Percentiles rank a stretch among this genome's conserved stretches.
Conservation (phyloP, 2,113 vertebrate species). For the Nesospiza acunhae region DNA sequence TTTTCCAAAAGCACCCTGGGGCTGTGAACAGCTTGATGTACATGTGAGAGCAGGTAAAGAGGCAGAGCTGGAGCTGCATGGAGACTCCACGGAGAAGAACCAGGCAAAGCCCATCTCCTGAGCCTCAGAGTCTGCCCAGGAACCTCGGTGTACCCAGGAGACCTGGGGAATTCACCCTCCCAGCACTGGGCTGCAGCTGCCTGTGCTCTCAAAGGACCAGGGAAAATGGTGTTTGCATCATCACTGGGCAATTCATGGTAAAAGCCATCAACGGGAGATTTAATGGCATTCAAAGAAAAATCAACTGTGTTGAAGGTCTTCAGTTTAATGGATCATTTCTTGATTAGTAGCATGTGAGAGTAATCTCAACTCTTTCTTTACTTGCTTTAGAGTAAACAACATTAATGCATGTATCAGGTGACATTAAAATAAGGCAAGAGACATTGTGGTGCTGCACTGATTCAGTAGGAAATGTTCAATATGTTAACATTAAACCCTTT, state of each 20-base stretch:
- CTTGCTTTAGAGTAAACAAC: not conserved
- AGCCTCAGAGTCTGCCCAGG: not conserved
- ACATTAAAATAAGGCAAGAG: not conserved
- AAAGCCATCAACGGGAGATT: not conserved
- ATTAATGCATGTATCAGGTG: not conserved
- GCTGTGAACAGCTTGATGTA: not conserved
- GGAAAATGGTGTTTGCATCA: not conserved
- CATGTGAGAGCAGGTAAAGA: not conserved
- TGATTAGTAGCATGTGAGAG: not conserved
- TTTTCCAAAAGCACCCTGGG: not conserved
- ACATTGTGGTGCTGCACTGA: not conserved
- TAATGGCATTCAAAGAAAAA: slow-evolving; percentile 8
- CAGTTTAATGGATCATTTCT: not conserved
- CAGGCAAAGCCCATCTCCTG: not conserved
- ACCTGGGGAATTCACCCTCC: not conserved
- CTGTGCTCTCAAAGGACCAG: not conserved
- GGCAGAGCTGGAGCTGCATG: not conserved
- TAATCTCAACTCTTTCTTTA: not conserved
- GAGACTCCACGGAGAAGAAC: not conserved
- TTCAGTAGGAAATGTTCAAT: not conserved
- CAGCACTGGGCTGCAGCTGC: accelerated
- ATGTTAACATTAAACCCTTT: not conserved
- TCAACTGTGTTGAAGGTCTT: not conserved
- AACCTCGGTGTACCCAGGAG: accelerated
- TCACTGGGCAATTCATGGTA: not conserved